Evolutionary conservation across 2,888 invertebrate genomes (phyloP).

Genomic region (Hetaerina titia): DNA sequence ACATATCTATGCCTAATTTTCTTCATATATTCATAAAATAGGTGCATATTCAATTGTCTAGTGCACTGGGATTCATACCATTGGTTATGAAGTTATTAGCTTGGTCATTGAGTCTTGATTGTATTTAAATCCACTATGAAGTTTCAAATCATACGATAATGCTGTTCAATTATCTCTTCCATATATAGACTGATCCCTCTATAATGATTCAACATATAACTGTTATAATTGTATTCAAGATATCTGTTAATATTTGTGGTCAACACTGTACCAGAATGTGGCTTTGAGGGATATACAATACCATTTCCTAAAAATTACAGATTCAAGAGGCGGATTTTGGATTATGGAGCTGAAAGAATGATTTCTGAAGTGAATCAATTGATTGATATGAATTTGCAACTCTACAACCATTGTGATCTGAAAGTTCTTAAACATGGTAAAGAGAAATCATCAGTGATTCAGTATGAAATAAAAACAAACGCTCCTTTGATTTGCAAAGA

Average conservation of each 20-base stretch:
- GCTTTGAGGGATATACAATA: neutral
- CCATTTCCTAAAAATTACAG: neutral
- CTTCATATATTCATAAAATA: neutral
- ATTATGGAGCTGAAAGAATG: conserved; percentile 36
- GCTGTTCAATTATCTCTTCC: no score
- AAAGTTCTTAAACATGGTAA: neutral
- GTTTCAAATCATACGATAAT: no score
- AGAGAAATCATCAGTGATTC: neutral
- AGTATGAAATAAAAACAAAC: neutral
- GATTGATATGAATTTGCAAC: neutral
- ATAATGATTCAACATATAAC: no score
- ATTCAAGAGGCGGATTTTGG: conserved; percentile 11
- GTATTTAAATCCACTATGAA: no score
- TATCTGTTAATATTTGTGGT: no score
- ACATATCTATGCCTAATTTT: neutral
- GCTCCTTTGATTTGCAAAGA: conserved; percentile 28
- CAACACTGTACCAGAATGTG: no score
- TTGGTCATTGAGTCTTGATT: neutral
- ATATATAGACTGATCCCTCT: no score
- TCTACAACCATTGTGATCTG: neutral
- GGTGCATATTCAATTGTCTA: neutral
- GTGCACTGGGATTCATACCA: no score
- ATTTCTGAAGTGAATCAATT: conserved; percentile 24
- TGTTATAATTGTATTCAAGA: no score
- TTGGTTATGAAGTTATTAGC: no score